phyloP scores from a whole-genome alignment of 2,797 vertebrate species.

The Girardinus metallicus region DNA sequence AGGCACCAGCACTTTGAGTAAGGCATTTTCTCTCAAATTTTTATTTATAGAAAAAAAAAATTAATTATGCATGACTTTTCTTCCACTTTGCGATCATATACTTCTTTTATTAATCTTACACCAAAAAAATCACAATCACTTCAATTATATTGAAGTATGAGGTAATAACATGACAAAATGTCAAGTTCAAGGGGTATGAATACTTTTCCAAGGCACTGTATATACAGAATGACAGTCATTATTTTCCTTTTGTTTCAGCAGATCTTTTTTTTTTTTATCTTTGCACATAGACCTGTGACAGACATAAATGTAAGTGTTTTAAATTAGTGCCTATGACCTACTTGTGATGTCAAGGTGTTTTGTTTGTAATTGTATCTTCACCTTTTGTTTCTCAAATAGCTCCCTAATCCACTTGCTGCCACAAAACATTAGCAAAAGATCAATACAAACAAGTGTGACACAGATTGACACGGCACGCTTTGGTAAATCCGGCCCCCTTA shows the following conservation, averaged over 20 bases:
- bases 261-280: slow-evolving; percentile 22
- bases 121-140: neutral
- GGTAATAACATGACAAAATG: neutral
- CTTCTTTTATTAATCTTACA: neutral
- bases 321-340: slow-evolving; percentile 69
- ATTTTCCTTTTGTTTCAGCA: slow-evolving; percentile 25
- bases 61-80: neutral
- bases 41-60: neutral
- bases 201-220: slow-evolving; percentile 2
- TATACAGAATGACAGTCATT: slow-evolving; percentile 27
- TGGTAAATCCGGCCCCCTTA: slow-evolving; percentile 74
- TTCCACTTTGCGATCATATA: neutral
- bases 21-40: neutral
- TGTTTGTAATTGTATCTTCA: slow-evolving; percentile 63
- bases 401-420: slow-evolving; percentile 68
- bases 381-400: slow-evolving; percentile 58
- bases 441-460: slow-evolving; percentile 67
- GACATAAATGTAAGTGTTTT: slow-evolving; percentile 26
- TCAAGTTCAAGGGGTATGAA: neutral
- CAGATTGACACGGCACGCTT: slow-evolving; percentile 79
- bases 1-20: neutral
- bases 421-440: slow-evolving; percentile 66
- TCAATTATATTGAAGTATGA: neutral
- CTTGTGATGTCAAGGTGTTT: slow-evolving; percentile 61
- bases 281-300: slow-evolving; percentile 21